Evolutionary conservation across 2,797 vertebrate genomes (phyloP), one percentile per base, ranked within the genome.

Genomic region (Enteromius trimaculatus): DNA sequence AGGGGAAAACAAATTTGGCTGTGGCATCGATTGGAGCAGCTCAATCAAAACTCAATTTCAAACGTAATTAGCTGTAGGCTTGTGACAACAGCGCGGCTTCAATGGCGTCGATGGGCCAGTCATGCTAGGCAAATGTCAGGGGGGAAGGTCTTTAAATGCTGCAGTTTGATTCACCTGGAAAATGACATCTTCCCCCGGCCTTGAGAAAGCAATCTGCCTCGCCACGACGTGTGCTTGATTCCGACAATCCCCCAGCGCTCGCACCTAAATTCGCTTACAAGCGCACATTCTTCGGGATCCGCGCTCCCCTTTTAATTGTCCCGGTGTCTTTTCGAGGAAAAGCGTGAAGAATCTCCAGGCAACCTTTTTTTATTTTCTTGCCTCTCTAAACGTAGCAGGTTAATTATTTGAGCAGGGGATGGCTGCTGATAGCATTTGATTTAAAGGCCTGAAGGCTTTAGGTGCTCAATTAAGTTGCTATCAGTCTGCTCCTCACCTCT

Each of bases 21-120:
- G 96, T 95, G 93, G 96, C 96, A 97, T 97, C 97, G 95, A 98
- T 98, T 98, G 96, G 96, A 96, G 97, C 95, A 96, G 95, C 97
- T 98, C 97, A 97, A 98, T 99, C 97, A 98, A 98, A 99, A 98
- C 96, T 96, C 97, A 96, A 98, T 98, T 98, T 98, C 96, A 97
- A 97, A 99, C 98, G 96, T 98, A 98, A 98, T 99, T 98, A 98
- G 97, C 97, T 97, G 96, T 96, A 97, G 95, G 96, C 96, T 94
- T 95, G 90, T 92, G 91, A 95, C 95, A 93, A 96, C 95, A 94
- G 95, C 96, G 95, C 95, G 95, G 97, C 95, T 96, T 94, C 64
- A 80, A 84, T 77, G 64, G 81, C 71, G 76, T 80, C 84, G 80
- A 86, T 86, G 87, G 84, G 79, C 83, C 85, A 84, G 86, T 84